Base-by-base conservation (phyloP, 1,140 invertebrate genomes). In the Zaprionus kolodkinae region DNA sequence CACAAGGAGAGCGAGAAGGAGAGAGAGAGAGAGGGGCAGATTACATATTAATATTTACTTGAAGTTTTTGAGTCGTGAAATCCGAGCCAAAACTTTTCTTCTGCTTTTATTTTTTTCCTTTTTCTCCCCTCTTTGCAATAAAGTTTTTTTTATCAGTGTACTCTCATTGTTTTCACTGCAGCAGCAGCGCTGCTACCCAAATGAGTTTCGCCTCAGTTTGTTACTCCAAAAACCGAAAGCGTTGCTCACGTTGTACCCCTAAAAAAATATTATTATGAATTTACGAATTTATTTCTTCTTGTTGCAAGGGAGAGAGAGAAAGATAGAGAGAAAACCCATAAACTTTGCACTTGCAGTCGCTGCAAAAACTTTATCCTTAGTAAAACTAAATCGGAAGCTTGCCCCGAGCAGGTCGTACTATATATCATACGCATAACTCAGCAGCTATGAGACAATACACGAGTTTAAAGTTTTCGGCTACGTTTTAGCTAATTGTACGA, bases 251-350 rank as follows among this genome's bases (percentile, higher is more conserved):
- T 80, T 60, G 56, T 10, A 9, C 48, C 48, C 36, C 55, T 55
- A 38, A 63, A 59, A 67, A 45, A 27, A 45, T 52, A 60, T 15
- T 66, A 43, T 71, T 83, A 75, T 72, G 76, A 82, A 65, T 83
- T 83, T 83, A 82, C 76, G 76, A 70, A 66, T 60, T 36, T 50
- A 11, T 50, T 50, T 50, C 21, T 50, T 50, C 3, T 50, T 50
- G 33, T 10, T 35, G 33, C 45, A 17, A 50, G 43, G 11, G 10
- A 59, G 33, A 72, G 43, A 33, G 6, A 5, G 27, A 0, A 4
- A 30, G 27, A 30, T 1, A 30, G 27, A 30, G 27, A 30, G 33
- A 73, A 40, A 59, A 64, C 48, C 61, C 72, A 62, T 72, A 84
- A 83, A 84, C 60, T 84, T 83, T 69, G 48, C 27, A 48, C 64